A percentile compares a stretch with the other conserved stretches of the same genome.
These are phyloP conservation scores for Casuarius casuarius DNA, from an alignment of 2,113 vertebrate species.

Conservation along the genomic window DNA sequence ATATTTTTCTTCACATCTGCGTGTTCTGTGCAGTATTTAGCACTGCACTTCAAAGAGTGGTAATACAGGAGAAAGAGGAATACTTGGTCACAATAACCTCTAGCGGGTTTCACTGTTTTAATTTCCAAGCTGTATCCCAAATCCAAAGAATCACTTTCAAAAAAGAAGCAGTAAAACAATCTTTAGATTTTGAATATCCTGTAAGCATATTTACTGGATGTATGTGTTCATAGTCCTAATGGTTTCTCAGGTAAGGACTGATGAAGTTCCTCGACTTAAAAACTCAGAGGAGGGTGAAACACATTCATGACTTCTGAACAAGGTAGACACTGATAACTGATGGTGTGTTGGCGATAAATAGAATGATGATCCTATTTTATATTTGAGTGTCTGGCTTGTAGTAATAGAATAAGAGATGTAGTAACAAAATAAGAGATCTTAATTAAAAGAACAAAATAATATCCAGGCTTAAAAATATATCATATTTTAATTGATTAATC, in stretches of 20 bases:
- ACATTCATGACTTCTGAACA: accelerated
- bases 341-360: not conserved
- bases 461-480: not conserved
- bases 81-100: not conserved
- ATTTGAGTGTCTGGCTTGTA: not conserved
- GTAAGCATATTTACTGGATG: not conserved
- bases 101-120: not conserved
- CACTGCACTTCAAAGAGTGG: not conserved
- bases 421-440: not conserved
- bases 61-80: not conserved
- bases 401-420: not conserved
- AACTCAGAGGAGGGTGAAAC: not conserved
- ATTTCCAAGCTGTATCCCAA: not conserved
- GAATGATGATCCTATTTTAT: not conserved
- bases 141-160: not conserved
- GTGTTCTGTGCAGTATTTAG: not conserved
- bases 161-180: not conserved
- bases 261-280: not conserved
- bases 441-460: not conserved
- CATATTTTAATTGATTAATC: not conserved
- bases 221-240: not conserved
- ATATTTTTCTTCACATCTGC: not conserved
- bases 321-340: not conserved
- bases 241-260: not conserved
- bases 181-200: not conserved